These are phyloP conservation scores for Elephas maximus DNA, from an alignment of 2,113 vertebrate species.

Conservation along the genomic window DNA sequence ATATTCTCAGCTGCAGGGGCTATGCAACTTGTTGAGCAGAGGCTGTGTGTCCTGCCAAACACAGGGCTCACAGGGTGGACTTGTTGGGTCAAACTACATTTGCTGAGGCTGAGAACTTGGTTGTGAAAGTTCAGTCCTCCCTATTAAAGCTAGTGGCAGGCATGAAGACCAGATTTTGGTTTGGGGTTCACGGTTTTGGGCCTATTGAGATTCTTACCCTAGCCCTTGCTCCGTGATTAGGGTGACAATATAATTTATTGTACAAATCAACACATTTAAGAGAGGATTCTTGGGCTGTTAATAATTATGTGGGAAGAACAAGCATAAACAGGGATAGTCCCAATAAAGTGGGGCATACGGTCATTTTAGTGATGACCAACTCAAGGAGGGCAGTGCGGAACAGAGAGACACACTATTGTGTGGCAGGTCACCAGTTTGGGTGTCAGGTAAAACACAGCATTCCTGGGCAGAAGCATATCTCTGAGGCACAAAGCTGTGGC, in stretches of 20 bases:
- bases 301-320: not conserved
- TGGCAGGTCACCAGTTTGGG: not conserved
- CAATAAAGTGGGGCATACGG: too few relatives aligned
- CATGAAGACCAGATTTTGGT: accelerated
- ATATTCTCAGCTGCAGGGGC: not conserved
- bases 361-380: not conserved
- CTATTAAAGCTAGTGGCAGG: too few relatives aligned
- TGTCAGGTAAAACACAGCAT: not conserved
- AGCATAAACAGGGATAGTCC: not conserved
- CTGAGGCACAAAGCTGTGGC: not conserved
- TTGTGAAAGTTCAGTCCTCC: not conserved
- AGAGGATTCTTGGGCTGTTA: not conserved
- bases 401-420: accelerated
- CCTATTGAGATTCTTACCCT: not conserved
- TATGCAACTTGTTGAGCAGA: accelerated
- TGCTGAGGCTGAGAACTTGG: not conserved
- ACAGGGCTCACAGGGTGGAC: accelerated
- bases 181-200: not conserved
- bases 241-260: not conserved
- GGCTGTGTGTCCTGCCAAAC: not conserved
- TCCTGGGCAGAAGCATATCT: not conserved
- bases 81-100: not conserved
- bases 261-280: not conserved
- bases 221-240: not conserved
- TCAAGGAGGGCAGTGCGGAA: not conserved